Conservation (phyloP, 1,140 invertebrate species). For the Batillaria attramentaria region DNA sequence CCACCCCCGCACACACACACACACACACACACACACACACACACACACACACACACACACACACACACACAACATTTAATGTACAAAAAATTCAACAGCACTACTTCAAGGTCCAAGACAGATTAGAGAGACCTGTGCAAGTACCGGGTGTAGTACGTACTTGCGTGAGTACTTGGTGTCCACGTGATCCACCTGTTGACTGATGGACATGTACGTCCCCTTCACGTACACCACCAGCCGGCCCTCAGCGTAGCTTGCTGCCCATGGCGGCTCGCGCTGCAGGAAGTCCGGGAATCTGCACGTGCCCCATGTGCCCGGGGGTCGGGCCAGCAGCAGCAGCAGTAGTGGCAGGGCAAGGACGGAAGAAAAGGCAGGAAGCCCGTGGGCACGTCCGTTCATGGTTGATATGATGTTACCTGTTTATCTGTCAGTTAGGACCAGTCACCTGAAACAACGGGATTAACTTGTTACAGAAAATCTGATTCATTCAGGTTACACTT, state of each 20-base stretch:
- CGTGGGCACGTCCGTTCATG: not conserved
- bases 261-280: constrained; percentile 41
- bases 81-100: too few species aligned
- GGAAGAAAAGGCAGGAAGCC: not conserved
- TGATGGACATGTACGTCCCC: constrained; percentile 40
- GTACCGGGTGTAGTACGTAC: constrained; percentile 31
- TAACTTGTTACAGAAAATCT: too few species aligned
- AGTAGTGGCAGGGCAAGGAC: not conserved
- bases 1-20: constrained; percentile 5
- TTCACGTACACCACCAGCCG: constrained; percentile 47
- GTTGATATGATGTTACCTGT: not conserved
- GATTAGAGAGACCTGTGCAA: too few species aligned
- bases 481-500: not conserved
- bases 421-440: too few species aligned
- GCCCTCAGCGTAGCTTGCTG: constrained; percentile 29
- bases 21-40: constrained; percentile 14
- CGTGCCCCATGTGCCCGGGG: not conserved
- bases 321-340: not conserved
- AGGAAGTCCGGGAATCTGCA: constrained; percentile 48
- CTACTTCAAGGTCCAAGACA: too few species aligned
- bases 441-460: too few species aligned
- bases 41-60: constrained; percentile 29
- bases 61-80: constrained; percentile 9
- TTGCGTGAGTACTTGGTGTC: constrained; percentile 33
- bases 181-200: constrained; percentile 26